Base-by-base conservation (phyloP, 2,797 vertebrate genomes). In the Malacoctenus gilli region DNA sequence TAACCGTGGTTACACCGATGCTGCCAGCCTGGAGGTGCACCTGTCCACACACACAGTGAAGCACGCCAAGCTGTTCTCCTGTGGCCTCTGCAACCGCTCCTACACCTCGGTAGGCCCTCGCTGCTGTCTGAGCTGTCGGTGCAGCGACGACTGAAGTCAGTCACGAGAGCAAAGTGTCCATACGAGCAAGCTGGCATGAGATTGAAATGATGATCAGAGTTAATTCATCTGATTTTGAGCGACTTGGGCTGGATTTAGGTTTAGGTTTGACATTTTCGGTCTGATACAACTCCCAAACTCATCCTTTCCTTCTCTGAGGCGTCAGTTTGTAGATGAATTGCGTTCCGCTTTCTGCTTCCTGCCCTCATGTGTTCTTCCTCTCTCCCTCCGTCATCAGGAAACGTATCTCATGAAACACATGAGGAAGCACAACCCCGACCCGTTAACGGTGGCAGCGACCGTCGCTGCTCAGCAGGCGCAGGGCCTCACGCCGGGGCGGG, bases 341-440 rank as follows among this genome's bases (percentile, higher is more conserved):
- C n/a, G n/a, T 16, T 12, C 12, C 20, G 3, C 31, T 25, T 19
- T 22, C 13, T 22, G 14, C 28, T 18, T 21, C 25, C 10, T 46
- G 7, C 2, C 37, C 7, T 60, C 46, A 31, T 11, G 4, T 63
- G 20, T 19, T 34, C 12, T 38, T 2, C 21, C 19, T 57, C 2
- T 23, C 10, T 59, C 28, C 46, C 3, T 20, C 12, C 5, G 4
- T 16, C 63, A 56, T 6, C 15, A 89, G 88, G 88, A 99, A 85
- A 98, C 96, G 0, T 99, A 99, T 87, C 91, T 99, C 86, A 99
- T 99, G 96, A 99, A 99, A 92, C 96, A 99, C 87, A 99, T 98
- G 96, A 89, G 94, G 85, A 99, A 99, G 93, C 96, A 99, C 93
- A 99, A 98, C 90, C 96, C 96, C 18, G 96, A 98, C 84, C 93